phyloP scores from a whole-genome alignment of 2,888 invertebrate species.

The Pharmacophagus antenor region DNA sequence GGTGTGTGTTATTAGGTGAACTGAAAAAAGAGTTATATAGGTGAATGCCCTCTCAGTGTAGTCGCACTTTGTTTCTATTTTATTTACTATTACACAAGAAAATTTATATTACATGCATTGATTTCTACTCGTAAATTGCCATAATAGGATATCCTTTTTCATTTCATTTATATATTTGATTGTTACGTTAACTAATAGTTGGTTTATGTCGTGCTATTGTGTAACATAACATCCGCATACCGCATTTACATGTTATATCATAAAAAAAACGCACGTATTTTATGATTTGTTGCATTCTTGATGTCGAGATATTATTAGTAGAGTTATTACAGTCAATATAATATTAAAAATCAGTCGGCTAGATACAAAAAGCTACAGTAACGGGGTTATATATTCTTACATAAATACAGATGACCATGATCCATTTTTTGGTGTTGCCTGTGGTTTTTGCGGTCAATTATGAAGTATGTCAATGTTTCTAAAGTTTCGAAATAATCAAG shows the following conservation, averaged over 20 bases:
- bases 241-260: no score
- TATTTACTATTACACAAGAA: slow-evolving; percentile 22
- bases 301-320: no score
- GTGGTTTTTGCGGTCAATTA: slow-evolving; percentile 43
- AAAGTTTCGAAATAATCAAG: slow-evolving; percentile 45
- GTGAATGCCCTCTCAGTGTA: no score
- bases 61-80: no score
- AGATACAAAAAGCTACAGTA: background rate
- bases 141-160: slow-evolving; percentile 36
- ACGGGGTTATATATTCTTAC: background rate
- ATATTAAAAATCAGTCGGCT: background rate
- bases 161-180: slow-evolving; percentile 15
- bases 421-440: slow-evolving; percentile 31
- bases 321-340: no score
- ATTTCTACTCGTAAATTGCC: slow-evolving; percentile 33
- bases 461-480: slow-evolving; percentile 70
- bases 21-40: no score
- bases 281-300: no score
- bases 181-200: slow-evolving; percentile 31
- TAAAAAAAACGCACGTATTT: no score
- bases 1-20: no score
- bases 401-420: background rate
- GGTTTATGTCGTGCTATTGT: slow-evolving; percentile 31
- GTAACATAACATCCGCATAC: slow-evolving; percentile 32
- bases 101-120: slow-evolving; percentile 10